Evolutionary conservation across 2,888 invertebrate genomes (phyloP).

Genomic region (Sericinus montela): DNA sequence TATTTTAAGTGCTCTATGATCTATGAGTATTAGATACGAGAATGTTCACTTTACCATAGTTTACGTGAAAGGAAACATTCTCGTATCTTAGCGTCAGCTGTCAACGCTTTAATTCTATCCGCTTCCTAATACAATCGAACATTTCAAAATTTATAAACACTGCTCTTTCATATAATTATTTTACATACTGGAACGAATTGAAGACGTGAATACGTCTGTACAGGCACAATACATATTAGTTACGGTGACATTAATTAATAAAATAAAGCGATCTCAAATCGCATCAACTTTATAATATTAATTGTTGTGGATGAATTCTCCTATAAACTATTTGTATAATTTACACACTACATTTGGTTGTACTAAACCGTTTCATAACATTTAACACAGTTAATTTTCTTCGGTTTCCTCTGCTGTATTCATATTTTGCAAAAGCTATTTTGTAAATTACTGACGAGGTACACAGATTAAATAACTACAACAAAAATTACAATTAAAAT

Average conservation of each 20-base stretch:
- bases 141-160: background rate
- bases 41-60: background rate
- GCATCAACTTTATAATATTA: too few species aligned
- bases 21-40: too few species aligned
- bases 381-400: background rate
- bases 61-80: conserved; percentile 6
- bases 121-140: background rate
- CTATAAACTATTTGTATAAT: too few species aligned
- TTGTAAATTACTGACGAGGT: background rate
- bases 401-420: background rate
- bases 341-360: too few species aligned
- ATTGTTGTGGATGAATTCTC: too few species aligned
- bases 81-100: background rate
- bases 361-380: background rate
- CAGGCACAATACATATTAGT: background rate
- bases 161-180: conserved; percentile 16
- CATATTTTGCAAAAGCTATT: background rate
- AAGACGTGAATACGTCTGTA: background rate
- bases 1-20: too few species aligned
- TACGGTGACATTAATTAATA: too few species aligned
- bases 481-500: background rate
- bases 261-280: too few species aligned
- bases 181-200: background rate
- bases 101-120: background rate
- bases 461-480: background rate